Base-by-base conservation (phyloP, 2,888 invertebrate species). In the Agrotis clavis region DNA sequence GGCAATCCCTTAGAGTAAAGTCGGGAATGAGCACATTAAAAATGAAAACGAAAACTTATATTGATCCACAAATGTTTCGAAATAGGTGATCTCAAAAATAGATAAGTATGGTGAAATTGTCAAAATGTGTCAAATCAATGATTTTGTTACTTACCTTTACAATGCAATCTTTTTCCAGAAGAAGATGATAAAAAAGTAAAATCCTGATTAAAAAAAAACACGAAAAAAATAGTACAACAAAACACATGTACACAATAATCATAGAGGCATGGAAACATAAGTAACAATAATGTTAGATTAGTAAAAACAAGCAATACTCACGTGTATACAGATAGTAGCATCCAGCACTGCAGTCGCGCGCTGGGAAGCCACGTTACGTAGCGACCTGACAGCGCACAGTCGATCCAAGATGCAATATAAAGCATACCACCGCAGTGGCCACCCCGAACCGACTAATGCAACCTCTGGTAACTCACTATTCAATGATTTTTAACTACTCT, bases 241-340 rank as follows among this genome's bases (percentile, higher is more conserved):
- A 76, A 47, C 63, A 53, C 35, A 35, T 57, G 53, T 2, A 56
- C 47, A 67, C 13, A 57, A 64, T 63, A 61, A 67, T 16, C 76
- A 41, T 68, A 45, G 1, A 63, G 45, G 19, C 16, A 53, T 60
- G 51, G 51, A 50, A 70, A 61, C 19, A 72, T 50, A 51, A 75
- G 61, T 41, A 75, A 70, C 70, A 73, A 71, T 81, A 63, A 77
- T 72, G 57, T 80, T 71, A 71, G 61, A 72, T 68, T n/a, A 72
- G 67, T 72, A 69, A 69, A 71, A 81, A 66, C 74, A 81, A 83
- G 57, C 7, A 65, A 76, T 93, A 97, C 97, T 97, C 90, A 97
- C 97, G 97, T 97, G 97, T 96, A 97, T 97, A 97, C 96, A 97
- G 97, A 97, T 97, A 97, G 97, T 97, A 97, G 97, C 97, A 97